Conservation (phyloP, 2,797 vertebrate genomes). For the Paedocypris micromegethes region DNA sequence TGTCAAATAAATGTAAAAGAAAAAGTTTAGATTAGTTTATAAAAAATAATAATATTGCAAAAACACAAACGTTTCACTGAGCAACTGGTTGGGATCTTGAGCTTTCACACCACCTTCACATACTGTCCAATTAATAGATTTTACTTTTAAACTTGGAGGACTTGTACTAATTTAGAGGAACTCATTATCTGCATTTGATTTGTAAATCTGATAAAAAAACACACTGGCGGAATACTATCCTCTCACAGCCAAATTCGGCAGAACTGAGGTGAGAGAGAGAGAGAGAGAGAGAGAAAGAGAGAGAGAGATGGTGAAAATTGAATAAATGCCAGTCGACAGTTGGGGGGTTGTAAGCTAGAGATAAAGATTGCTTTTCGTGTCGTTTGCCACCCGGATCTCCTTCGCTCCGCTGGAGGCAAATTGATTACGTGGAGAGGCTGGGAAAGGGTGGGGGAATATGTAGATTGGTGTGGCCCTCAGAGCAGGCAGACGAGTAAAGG, state of each 20-base stretch:
- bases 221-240: slow-evolving; percentile 12
- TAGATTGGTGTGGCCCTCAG: slow-evolving; percentile 66
- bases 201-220: slow-evolving; percentile 19
- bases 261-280: slow-evolving; percentile 42
- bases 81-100: background rate
- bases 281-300: slow-evolving; percentile 70
- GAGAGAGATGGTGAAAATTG: slow-evolving; percentile 46
- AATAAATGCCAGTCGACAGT: slow-evolving; percentile 49
- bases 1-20: too few species aligned
- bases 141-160: background rate
- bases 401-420: slow-evolving; percentile 60
- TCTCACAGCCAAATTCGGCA: slow-evolving; percentile 17
- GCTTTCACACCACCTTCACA: background rate
- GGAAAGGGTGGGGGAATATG: slow-evolving; percentile 54
- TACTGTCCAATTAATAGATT: background rate
- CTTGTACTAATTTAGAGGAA: background rate
- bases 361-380: slow-evolving; percentile 70
- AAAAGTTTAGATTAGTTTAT: too few species aligned
- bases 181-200: background rate
- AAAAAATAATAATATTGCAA: too few species aligned
- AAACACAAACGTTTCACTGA: too few species aligned
- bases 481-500: slow-evolving; percentile 65
- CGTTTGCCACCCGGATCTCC: slow-evolving; percentile 51
- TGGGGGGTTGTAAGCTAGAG: slow-evolving; percentile 49
- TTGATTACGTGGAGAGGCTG: slow-evolving; percentile 66